phyloP scores from a whole-genome alignment of 1,140 invertebrate genomes.

The Nephotettix cincticeps region DNA sequence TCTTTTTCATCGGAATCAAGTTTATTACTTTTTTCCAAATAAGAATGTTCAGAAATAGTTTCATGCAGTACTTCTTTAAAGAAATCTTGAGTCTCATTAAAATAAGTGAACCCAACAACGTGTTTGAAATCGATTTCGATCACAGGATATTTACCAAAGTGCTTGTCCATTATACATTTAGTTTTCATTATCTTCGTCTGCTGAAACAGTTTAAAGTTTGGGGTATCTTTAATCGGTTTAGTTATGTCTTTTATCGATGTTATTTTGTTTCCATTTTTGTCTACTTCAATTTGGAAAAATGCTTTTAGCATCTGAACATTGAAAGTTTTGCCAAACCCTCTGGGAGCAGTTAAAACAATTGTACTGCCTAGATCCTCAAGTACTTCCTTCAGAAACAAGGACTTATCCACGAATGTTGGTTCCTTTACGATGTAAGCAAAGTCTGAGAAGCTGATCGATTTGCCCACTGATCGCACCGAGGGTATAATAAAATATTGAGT shows the following conservation, averaged over 20 bases:
- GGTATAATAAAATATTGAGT: too few relatives aligned
- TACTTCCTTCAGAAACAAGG: conserved; percentile 13
- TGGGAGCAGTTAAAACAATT: neutral
- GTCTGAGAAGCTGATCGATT: neutral
- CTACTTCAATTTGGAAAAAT: conserved; percentile 20
- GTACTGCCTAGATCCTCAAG: neutral
- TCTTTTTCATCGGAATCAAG: neutral
- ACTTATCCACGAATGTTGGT: conserved; percentile 21
- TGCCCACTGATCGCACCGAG: neutral
- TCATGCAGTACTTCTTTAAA: neutral
- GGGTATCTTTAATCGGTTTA: conserved; percentile 1
- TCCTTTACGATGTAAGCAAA: neutral
- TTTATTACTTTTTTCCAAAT: neutral
- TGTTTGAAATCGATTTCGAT: neutral
- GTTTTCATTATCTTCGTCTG: neutral
- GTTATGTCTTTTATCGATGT: neutral
- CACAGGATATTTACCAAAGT: conserved; percentile 8
- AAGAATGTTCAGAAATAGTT: neutral
- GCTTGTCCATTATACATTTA: neutral
- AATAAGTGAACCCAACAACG: neutral
- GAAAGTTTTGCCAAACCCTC: neutral
- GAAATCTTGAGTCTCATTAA: neutral
- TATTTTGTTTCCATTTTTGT: conserved; percentile 3
- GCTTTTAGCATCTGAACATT: conserved; percentile 22
- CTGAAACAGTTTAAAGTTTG: neutral